Conservation (phyloP, 2,888 invertebrate species). For the Steinernema hermaphroditum region DNA sequence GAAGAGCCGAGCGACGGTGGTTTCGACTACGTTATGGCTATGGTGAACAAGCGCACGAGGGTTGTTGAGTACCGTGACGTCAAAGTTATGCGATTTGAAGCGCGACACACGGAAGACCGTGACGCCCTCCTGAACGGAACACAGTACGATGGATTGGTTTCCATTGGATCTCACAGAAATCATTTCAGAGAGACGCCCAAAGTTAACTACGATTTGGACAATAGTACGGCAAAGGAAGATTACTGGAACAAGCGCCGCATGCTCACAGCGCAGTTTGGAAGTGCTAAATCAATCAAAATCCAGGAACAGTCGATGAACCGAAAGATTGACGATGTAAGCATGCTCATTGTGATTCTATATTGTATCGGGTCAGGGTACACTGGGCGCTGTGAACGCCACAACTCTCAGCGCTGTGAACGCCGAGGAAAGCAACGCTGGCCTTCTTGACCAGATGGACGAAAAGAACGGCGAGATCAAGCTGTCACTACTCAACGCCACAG, state of each 20-base stretch:
- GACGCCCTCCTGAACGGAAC: background rate
- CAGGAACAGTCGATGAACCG: constrained; percentile 8
- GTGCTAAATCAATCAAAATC: constrained; percentile 1
- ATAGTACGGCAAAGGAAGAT: background rate
- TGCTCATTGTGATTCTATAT: no score
- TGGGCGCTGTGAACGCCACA: constrained; percentile 12
- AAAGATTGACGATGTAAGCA: constrained; percentile 16
- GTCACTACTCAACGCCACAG: constrained; percentile 1
- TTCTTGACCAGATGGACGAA: background rate
- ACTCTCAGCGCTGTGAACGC: background rate
- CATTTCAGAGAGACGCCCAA: background rate
- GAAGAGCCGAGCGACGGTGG: constrained; percentile 12
- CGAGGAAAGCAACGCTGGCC: background rate
- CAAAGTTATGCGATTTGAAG: constrained; percentile 15
- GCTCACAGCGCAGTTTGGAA: constrained; percentile 5
- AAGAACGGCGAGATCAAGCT: background rate
- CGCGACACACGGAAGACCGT: constrained; percentile 2
- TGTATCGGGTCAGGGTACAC: constrained; percentile 8
- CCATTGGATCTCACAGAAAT: no score
- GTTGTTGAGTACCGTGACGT: constrained; percentile 17
- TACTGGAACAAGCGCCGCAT: background rate
- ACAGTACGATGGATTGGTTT: background rate
- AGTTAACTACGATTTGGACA: constrained; percentile 20
- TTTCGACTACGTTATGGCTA: constrained; percentile 20
- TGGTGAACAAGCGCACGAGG: constrained; percentile 24